Percentiles rank a stretch among this genome's conserved stretches.
Conservation (phyloP, 1,140 invertebrate genomes). For the Cotesia glomerata region DNA sequence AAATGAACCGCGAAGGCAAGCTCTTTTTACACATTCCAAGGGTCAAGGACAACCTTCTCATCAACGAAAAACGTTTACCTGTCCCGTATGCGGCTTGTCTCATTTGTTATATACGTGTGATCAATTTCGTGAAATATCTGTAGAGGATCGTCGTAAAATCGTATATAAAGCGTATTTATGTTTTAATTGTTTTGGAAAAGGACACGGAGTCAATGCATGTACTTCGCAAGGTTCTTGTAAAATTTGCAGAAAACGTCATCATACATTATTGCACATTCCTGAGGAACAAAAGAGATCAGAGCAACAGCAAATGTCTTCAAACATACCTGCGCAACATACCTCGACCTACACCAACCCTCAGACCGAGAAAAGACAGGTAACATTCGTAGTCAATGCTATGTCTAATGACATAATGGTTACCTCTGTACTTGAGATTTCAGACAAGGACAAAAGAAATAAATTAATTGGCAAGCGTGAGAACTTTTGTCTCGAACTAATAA, state of each 20-base stretch:
- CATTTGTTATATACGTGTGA: neutral
- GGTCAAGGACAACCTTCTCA: neutral
- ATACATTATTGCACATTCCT: neutral
- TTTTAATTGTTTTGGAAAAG: neutral
- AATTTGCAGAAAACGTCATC: neutral
- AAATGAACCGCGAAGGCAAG: neutral
- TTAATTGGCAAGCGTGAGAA: too few relatives aligned
- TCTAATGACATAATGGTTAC: slow-evolving; percentile 12
- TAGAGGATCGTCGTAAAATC: neutral
- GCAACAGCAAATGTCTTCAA: too few relatives aligned
- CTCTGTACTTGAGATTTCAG: slow-evolving; percentile 7
- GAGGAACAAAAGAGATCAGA: too few relatives aligned
- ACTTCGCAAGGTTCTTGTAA: neutral
- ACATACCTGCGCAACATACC: too few relatives aligned
- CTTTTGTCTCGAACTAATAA: too few relatives aligned
- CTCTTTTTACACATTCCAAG: neutral
- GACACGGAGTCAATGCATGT: neutral
- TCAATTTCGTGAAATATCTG: neutral
- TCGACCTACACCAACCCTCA: neutral
- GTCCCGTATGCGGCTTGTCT: neutral
- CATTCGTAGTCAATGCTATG: neutral
- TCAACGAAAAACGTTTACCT: neutral
- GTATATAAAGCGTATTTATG: neutral
- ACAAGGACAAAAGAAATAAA: neutral
- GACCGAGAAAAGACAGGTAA: neutral